Conservation (phyloP, 2,797 vertebrate genomes). For the Champsocephalus gunnari region DNA sequence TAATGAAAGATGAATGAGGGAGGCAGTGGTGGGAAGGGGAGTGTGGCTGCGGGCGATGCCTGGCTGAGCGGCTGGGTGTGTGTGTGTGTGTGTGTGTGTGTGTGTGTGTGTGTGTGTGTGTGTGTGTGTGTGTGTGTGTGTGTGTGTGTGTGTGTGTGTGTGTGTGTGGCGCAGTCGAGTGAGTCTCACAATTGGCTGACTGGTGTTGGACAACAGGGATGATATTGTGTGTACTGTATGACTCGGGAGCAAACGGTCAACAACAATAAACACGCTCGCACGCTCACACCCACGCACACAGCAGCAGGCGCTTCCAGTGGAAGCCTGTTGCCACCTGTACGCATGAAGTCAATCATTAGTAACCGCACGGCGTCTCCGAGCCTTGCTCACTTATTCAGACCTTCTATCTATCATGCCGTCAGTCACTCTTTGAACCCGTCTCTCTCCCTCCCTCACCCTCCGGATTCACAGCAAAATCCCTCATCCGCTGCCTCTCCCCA, state of each 20-base stretch:
- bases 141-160: slow-evolving; percentile 30
- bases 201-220: slow-evolving; percentile 65
- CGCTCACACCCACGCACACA: slow-evolving; percentile 1
- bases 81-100: slow-evolving; percentile 23
- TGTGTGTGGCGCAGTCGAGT: slow-evolving; percentile 42
- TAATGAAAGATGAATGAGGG: slow-evolving; percentile 86
- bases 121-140: slow-evolving; percentile 22
- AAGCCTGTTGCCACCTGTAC: slow-evolving; percentile 67
- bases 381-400: slow-evolving; percentile 69
- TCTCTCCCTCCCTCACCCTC: slow-evolving; percentile 44
- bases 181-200: slow-evolving; percentile 62
- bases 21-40: slow-evolving; percentile 77
- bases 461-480: slow-evolving; percentile 47
- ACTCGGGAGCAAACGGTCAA: slow-evolving; percentile 64
- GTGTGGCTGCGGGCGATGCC: slow-evolving; percentile 78
- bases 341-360: slow-evolving; percentile 67
- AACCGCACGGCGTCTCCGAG: slow-evolving; percentile 44
- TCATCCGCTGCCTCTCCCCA: slow-evolving; percentile 47
- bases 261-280: slow-evolving; percentile 50
- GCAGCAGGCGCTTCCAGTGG: slow-evolving; percentile 8
- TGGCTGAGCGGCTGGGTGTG: slow-evolving; percentile 61
- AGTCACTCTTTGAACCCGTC: slow-evolving; percentile 66
- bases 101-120: slow-evolving; percentile 27
- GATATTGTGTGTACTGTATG: slow-evolving; percentile 60
- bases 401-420: slow-evolving; percentile 69